Evolutionary conservation across 1,140 invertebrate species (phyloP).

Genomic region (Zaprionus kolodkinae): DNA sequence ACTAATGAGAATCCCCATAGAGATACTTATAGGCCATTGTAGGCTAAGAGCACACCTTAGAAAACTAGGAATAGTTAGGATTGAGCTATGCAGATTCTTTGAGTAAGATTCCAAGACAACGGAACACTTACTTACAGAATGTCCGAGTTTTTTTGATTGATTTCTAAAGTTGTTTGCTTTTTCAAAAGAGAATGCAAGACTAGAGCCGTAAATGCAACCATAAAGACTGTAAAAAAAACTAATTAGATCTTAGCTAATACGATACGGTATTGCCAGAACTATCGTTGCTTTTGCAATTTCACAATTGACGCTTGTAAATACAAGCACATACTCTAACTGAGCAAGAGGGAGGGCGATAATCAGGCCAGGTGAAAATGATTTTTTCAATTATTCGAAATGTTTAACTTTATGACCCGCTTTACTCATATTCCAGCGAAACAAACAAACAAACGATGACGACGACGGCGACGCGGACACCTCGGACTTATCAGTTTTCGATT

Average conservation of each 20-base stretch:
- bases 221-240: background rate
- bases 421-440: constrained; percentile 24
- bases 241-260: background rate
- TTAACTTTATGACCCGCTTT: constrained; percentile 38
- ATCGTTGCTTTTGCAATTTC: constrained; percentile 7
- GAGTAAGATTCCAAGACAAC: no score
- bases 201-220: background rate
- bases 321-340: background rate
- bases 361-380: constrained; percentile 19
- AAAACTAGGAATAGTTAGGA: no score
- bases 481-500: constrained; percentile 38
- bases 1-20: no score
- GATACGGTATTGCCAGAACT: background rate
- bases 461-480: constrained; percentile 17
- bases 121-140: no score
- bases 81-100: no score
- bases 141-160: background rate
- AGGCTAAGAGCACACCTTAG: no score
- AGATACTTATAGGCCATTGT: no score
- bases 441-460: constrained; percentile 12
- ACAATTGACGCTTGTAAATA: background rate
- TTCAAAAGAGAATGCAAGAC: background rate
- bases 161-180: no score
- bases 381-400: constrained; percentile 11
- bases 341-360: constrained; percentile 6